Base-by-base conservation (phyloP, 2,113 vertebrate species). In the Prochilodus magdalenae region DNA sequence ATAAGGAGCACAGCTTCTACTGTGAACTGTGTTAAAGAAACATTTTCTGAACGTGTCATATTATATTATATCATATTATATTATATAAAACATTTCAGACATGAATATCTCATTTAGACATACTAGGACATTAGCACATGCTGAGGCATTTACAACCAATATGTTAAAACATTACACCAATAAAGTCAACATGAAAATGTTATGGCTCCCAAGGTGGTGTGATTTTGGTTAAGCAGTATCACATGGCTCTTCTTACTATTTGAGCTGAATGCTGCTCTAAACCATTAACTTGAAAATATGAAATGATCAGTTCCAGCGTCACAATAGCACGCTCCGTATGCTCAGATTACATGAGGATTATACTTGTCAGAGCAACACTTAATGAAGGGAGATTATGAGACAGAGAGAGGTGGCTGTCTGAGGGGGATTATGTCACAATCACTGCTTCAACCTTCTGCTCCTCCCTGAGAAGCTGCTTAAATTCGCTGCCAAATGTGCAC, bases 401-500 rank as follows among this genome's bases (percentile, higher is more conserved):
- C 4, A 89, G 79, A 78, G 87, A 81, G 77, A 89, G 82, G 80
- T 74, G 40, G 69, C n/a, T 60, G 57, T 60, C 22, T 81, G 65
- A 70, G 83, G 86, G 85, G 87, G 65, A 79, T 83, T 81, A 67
- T 79, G 81, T 75, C 76, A 60, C 84, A 76, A 88, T 63, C 33
- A 77, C 74, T 63, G 81, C 66, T 20, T 73, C 20, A 30, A 65
- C 20, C 62, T 44, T 69, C 18, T 57, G 40, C 10, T 36, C 60
- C 5, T 10, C 14, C 8, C 29, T 55, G 49, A 79, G 51, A 27
- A 1, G 27, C 12, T 27, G 27, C 51, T 70, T 76, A 71, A 71
- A 71, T 27, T 27, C 18, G n/a, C 30, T 24, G 7, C 13, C 40
- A 77, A 27, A 26, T n/a, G 30, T 33, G 36, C 65, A 67, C 63